Evolutionary conservation across 1,140 invertebrate species (phyloP).

Genomic region (Drosophila teissieri): DNA sequence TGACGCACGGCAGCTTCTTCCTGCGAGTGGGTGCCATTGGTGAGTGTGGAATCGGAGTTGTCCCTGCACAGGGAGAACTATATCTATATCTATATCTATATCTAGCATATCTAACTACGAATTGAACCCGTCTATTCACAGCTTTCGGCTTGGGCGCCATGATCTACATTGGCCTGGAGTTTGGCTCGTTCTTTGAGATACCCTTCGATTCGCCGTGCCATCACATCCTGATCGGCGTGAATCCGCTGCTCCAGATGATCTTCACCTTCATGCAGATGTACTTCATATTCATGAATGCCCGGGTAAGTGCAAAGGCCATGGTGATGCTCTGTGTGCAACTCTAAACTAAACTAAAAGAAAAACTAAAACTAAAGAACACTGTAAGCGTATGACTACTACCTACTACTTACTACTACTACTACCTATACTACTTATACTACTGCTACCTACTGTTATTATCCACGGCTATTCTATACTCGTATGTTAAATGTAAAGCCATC

Average conservation of each 20-base stretch:
- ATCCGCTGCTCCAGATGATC: conserved; percentile 96
- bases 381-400: conserved; percentile 62
- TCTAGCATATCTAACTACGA: background rate
- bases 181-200: conserved; percentile 96
- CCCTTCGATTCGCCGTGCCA: conserved; percentile 95
- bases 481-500: conserved; percentile 61
- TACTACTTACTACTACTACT: conserved; percentile 48
- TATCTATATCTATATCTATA: too few relatives aligned
- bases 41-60: conserved; percentile 84
- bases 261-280: conserved; percentile 99
- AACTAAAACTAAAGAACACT: conserved; percentile 52
- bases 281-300: conserved; percentile 99
- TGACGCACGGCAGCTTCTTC: conserved; percentile 98
- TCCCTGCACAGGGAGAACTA: too few relatives aligned
- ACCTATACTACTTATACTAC: conserved; percentile 45
- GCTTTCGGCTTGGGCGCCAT: conserved; percentile 98
- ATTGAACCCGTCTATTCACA: conserved; percentile 84
- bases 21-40: conserved; percentile 97
- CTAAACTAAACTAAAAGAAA: conserved; percentile 11
- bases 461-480: conserved; percentile 51
- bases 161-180: conserved; percentile 98
- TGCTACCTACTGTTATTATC: conserved; percentile 40
- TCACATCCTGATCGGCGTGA: conserved; percentile 94
- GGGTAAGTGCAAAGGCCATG: conserved; percentile 88
- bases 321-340: conserved; percentile 9